phyloP scores from a whole-genome alignment of 1,140 invertebrate species.

The Dermatophagoides farinae region DNA sequence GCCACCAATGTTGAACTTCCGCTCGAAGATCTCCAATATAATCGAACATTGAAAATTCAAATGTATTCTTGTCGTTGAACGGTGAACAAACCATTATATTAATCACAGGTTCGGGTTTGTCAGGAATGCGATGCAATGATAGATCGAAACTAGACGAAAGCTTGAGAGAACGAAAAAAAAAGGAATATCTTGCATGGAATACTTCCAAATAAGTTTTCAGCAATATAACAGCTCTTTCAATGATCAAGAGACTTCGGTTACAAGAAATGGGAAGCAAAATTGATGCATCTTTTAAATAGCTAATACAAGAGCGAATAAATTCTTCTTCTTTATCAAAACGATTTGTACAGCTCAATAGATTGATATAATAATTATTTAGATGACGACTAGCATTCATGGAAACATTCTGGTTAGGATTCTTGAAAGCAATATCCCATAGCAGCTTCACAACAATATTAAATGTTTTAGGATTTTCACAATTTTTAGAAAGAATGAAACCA shows the following conservation, averaged over 20 bases:
- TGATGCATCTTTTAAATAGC: conserved; percentile 55
- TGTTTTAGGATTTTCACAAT: not conserved
- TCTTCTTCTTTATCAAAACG: conserved; percentile 64
- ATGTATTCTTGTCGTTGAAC: conserved; percentile 42
- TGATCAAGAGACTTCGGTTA: conserved; percentile 60
- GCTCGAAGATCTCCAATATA: conserved; percentile 71
- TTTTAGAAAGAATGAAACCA: conserved; percentile 39
- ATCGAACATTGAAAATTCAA: conserved; percentile 54
- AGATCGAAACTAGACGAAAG: conserved; percentile 48
- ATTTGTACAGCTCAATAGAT: conserved; percentile 21
- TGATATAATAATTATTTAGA: conserved; percentile 76
- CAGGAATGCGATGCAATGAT: conserved; percentile 40
- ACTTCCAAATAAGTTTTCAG: conserved; percentile 79
- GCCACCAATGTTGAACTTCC: conserved; percentile 82
- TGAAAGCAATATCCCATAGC: conserved; percentile 72
- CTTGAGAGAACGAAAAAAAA: conserved; percentile 60
- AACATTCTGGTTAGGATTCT: conserved; percentile 72
- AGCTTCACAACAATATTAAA: conserved; percentile 52
- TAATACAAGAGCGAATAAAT: conserved; percentile 67
- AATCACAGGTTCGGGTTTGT: conserved; percentile 35
- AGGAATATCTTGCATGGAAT: conserved; percentile 63
- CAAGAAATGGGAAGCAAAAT: conserved; percentile 41
- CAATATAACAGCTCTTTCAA: conserved; percentile 63
- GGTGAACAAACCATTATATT: conserved; percentile 62
- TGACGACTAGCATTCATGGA: conserved; percentile 82